These are phyloP conservation scores for Gopherus flavomarginatus DNA, from an alignment of 2,113 vertebrate species.

Conservation along the genomic window DNA sequence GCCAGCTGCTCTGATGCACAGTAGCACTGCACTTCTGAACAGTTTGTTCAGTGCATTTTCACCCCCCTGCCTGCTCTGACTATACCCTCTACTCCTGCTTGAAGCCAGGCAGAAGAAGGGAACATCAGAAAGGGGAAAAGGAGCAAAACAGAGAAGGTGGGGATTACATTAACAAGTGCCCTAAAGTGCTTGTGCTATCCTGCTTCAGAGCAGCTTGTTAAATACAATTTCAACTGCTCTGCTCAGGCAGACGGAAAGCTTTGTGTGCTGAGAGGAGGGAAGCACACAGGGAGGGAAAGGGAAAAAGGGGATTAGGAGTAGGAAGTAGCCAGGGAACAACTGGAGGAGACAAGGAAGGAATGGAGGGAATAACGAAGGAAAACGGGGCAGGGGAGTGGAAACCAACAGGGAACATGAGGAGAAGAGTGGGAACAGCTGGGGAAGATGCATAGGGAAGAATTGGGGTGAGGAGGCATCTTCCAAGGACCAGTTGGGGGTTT, in stretches of 20 bases:
- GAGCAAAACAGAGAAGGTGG: neutral
- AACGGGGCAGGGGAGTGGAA: fast-evolving
- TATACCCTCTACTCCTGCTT: neutral
- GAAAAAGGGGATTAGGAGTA: neutral
- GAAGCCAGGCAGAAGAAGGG: neutral
- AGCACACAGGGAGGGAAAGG: neutral
- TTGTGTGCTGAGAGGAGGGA: neutral
- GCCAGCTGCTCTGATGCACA: neutral
- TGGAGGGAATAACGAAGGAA: neutral
- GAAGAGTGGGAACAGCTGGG: neutral
- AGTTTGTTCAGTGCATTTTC: fast-evolving
- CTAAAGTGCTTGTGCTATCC: neutral
- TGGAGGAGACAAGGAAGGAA: neutral
- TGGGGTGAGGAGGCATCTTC: neutral
- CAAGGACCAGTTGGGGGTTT: neutral
- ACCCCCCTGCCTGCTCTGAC: neutral
- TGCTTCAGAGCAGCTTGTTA: neutral
- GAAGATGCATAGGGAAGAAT: neutral
- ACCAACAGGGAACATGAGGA: neutral
- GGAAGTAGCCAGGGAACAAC: neutral
- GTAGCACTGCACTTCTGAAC: neutral
- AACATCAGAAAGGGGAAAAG: neutral
- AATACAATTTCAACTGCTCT: neutral
- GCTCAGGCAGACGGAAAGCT: neutral
- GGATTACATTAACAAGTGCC: neutral